These are phyloP conservation scores for Phrixothrix hirtus DNA, from an alignment of 2,888 invertebrate species.

Conservation along the genomic window DNA sequence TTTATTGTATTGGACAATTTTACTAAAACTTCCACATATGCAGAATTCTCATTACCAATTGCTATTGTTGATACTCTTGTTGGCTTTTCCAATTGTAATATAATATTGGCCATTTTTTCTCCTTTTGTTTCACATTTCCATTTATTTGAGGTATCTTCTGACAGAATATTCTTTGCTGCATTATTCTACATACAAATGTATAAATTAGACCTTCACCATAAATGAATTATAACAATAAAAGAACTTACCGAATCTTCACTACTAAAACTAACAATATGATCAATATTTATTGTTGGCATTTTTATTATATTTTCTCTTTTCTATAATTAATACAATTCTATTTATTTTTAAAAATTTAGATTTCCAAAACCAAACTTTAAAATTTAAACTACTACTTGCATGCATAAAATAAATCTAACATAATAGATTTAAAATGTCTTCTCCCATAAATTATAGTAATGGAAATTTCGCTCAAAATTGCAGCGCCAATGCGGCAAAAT, in stretches of 20 bases:
- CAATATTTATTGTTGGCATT: constrained; percentile 74
- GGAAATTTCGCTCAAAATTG: too few species aligned
- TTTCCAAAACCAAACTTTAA: too few species aligned
- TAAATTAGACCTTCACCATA: too few species aligned
- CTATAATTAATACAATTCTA: too few species aligned
- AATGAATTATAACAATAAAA: constrained; percentile 3
- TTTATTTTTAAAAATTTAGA: too few species aligned
- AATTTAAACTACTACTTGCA: too few species aligned
- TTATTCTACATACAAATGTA: constrained; percentile 67
- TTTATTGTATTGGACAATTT: constrained; percentile 67
- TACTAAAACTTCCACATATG: constrained; percentile 82
- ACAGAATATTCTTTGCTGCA: constrained; percentile 73
- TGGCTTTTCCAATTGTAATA: constrained; percentile 68
- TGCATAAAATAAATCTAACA: too few species aligned
- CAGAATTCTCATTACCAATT: constrained; percentile 82
- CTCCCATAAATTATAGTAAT: too few species aligned
- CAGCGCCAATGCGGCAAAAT: too few species aligned
- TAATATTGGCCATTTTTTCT: constrained; percentile 68
- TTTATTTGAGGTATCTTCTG: constrained; percentile 68
- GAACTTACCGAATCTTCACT: constrained; percentile 73
- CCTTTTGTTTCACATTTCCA: constrained; percentile 74
- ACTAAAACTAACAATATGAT: constrained; percentile 73
- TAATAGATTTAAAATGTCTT: too few species aligned
- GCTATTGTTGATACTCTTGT: constrained; percentile 70
- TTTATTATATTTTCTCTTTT: too few species aligned